Percentiles rank a stretch among this genome's conserved stretches.
Evolutionary conservation across 1,140 invertebrate genomes (phyloP).

Genomic region (Pseudomyrmex dendroicus): DNA sequence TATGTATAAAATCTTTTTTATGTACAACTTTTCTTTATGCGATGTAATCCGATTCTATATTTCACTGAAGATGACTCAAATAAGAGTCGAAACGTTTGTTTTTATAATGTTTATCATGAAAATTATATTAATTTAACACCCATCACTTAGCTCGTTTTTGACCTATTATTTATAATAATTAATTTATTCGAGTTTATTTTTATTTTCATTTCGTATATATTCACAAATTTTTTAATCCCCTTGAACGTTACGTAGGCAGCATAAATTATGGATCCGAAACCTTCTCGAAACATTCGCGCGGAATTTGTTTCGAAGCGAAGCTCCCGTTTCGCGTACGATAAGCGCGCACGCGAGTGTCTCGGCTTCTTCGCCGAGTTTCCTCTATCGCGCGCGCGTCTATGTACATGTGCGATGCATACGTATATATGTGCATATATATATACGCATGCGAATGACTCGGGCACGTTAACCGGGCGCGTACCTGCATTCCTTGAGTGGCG

Average conservation of each 20-base stretch:
- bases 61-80: no score
- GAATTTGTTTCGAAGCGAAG: conserved; percentile 20
- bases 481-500: conserved; percentile 71
- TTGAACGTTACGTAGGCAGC: no score
- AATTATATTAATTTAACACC: no score
- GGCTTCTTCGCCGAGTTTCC: conserved; percentile 10
- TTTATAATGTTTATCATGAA: no score
- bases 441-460: conserved; percentile 11
- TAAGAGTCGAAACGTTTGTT: no score
- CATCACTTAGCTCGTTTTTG: no score
- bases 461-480: conserved; percentile 38
- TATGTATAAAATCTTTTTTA: no score
- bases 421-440: not conserved
- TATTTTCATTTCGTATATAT: not conserved
- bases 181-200: not conserved
- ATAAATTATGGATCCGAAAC: not conserved
- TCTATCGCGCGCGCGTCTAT: not conserved
- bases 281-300: not conserved
- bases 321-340: conserved; percentile 5
- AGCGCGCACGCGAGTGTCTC: not conserved
- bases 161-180: no score
- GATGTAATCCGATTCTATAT: no score
- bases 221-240: no score
- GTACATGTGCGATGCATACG: no score
- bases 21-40: no score